Evolutionary conservation across 2,888 invertebrate genomes (phyloP).

Genomic region (Drosophila quinaria): DNA sequence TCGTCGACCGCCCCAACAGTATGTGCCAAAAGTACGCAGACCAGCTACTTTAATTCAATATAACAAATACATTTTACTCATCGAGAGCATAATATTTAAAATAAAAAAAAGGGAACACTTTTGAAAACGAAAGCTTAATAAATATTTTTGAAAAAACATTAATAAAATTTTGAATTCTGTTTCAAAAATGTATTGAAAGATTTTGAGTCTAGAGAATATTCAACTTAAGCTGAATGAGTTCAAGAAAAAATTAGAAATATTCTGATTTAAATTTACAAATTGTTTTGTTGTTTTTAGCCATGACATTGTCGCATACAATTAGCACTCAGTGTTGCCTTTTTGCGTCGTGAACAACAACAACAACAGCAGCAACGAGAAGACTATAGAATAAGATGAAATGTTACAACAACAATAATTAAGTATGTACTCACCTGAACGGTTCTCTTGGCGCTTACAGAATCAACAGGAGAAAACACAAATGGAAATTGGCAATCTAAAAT

Average conservation of each 20-base stretch:
- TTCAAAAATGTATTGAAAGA: background rate
- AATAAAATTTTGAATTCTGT: background rate
- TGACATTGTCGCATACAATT: constrained; percentile 2
- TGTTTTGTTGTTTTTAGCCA: background rate
- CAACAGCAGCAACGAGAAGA: constrained; percentile 7
- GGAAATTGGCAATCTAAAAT: constrained; percentile 88
- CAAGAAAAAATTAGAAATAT: background rate
- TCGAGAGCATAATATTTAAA: too few relatives aligned
- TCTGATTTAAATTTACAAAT: background rate
- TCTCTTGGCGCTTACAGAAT: constrained; percentile 66
- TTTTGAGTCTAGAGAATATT: background rate
- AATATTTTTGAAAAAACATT: too few relatives aligned
- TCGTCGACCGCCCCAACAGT: constrained; percentile 7
- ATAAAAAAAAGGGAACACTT: too few relatives aligned
- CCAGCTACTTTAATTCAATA: background rate
- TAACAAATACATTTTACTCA: background rate
- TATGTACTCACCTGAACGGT: constrained; percentile 25
- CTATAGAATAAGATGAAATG: constrained; percentile 7
- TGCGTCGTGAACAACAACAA: constrained; percentile 33
- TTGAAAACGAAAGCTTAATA: too few relatives aligned
- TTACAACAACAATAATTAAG: constrained; percentile 6
- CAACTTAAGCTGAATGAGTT: background rate
- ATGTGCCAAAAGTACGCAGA: background rate
- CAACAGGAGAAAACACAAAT: constrained; percentile 85
- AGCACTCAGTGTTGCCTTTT: constrained; percentile 16